Conservation (phyloP, 2,113 vertebrate species). For the Nycticebus coucang region DNA sequence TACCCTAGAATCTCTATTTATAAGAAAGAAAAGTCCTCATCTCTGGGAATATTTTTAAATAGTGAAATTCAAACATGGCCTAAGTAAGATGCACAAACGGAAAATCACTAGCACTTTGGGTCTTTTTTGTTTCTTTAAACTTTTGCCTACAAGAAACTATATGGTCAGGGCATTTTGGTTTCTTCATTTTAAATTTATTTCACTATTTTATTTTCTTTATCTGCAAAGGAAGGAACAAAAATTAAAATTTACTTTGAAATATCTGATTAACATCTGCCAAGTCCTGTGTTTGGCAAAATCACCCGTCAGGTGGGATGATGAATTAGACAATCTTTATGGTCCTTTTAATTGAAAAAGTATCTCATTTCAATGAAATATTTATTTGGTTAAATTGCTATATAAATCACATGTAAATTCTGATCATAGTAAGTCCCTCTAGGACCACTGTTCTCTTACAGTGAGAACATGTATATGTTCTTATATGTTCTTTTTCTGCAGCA, state of each 20-base stretch:
- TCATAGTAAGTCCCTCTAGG: not conserved
- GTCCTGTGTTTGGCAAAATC: conserved; percentile 30
- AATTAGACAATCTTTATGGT: conserved; percentile 29
- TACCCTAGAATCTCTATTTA: not conserved
- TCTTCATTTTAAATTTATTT: not conserved
- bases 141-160: not conserved
- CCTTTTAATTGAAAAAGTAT: conserved; percentile 33
- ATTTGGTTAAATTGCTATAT: conserved; percentile 1
- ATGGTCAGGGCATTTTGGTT: not conserved
- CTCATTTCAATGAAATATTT: conserved; percentile 26
- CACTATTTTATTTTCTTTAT: not conserved
- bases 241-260: not conserved
- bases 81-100: not conserved
- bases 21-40: not conserved
- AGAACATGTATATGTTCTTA: too few relatives aligned
- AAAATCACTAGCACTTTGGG: not conserved
- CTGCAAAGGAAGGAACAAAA: conserved; percentile 10
- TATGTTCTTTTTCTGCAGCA: not conserved
- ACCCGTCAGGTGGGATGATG: not conserved
- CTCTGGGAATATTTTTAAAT: not conserved
- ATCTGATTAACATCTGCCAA: not conserved
- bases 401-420: conserved; percentile 13
- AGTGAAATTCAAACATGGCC: not conserved
- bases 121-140: not conserved
- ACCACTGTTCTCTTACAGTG: not conserved